These are phyloP conservation scores for Drosophila suzukii DNA, from an alignment of 1,140 invertebrate genomes.

Conservation along the genomic window DNA sequence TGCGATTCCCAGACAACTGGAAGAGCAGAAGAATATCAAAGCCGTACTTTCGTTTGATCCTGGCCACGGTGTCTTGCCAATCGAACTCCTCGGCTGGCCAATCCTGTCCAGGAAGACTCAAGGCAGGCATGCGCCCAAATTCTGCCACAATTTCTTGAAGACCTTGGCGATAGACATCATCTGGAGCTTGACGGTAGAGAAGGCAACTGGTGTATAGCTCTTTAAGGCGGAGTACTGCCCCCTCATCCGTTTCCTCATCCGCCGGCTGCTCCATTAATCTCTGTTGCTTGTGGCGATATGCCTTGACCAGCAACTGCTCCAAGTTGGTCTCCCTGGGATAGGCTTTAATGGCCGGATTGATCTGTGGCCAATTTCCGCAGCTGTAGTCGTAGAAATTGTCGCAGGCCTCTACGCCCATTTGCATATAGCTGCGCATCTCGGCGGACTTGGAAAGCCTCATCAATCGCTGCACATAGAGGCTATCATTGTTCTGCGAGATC, in stretches of 20 bases:
- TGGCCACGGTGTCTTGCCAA: slow-evolving; percentile 62
- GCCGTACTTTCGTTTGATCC: slow-evolving; percentile 65
- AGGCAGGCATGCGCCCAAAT: slow-evolving; percentile 63
- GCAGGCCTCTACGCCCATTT: slow-evolving; percentile 51
- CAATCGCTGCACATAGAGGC: slow-evolving; percentile 65
- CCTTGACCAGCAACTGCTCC: slow-evolving; percentile 50
- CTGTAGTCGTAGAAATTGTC: slow-evolving; percentile 74
- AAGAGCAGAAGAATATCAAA: slow-evolving; percentile 64
- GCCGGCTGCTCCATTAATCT: slow-evolving; percentile 52
- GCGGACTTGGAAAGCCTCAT: slow-evolving; percentile 75
- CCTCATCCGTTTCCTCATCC: slow-evolving; percentile 30
- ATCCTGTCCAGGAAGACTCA: slow-evolving; percentile 31
- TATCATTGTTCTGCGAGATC: slow-evolving; percentile 70
- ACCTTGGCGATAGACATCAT: slow-evolving; percentile 30
- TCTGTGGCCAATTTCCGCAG: slow-evolving; percentile 75
- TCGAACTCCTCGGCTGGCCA: slow-evolving; percentile 60
- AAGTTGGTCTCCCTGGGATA: slow-evolving; percentile 63
- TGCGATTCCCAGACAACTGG: slow-evolving; percentile 24
- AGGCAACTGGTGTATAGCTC: slow-evolving; percentile 71
- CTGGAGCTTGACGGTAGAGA: slow-evolving; percentile 28
- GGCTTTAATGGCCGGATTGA: slow-evolving; percentile 66
- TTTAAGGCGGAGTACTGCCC: slow-evolving; percentile 53
- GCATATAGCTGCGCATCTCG: slow-evolving; percentile 78
- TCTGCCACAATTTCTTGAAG: slow-evolving; percentile 56
- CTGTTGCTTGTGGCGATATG: slow-evolving; percentile 68